A percentile compares a stretch with the other conserved stretches of the same genome.
Conservation (phyloP, 2,888 invertebrate genomes). For the Podabrus alpinus region DNA sequence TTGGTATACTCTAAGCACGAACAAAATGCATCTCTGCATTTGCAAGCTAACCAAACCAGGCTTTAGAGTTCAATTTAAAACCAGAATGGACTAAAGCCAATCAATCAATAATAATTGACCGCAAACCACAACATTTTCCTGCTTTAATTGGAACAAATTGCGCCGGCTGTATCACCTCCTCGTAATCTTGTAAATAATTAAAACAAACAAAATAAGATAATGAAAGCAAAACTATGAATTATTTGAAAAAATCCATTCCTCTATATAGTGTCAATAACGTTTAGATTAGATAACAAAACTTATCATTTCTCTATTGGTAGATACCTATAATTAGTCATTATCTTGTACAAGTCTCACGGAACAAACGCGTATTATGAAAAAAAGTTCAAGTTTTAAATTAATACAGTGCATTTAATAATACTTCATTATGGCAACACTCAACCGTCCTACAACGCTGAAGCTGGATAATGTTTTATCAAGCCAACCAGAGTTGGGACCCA, state of each 20-base stretch:
- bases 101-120: too few relatives aligned
- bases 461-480: slow-evolving; percentile 66
- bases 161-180: neutral
- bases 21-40: too few relatives aligned
- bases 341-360: neutral
- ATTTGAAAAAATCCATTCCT: neutral
- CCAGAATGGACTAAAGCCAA: too few relatives aligned
- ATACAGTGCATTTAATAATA: neutral
- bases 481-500: slow-evolving; percentile 68
- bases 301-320: neutral
- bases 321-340: neutral
- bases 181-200: neutral
- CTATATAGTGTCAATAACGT: neutral
- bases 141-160: neutral
- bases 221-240: neutral
- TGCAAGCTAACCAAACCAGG: too few relatives aligned
- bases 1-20: too few relatives aligned
- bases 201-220: neutral
- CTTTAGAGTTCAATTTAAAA: too few relatives aligned
- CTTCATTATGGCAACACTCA: neutral
- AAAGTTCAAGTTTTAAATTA: neutral
- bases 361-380: neutral
- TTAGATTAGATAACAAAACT: neutral
- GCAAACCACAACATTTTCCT: too few relatives aligned
- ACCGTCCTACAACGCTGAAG: slow-evolving; percentile 28